Evolutionary conservation across 1,140 invertebrate genomes (phyloP).

Genomic region (Popillia japonica): DNA sequence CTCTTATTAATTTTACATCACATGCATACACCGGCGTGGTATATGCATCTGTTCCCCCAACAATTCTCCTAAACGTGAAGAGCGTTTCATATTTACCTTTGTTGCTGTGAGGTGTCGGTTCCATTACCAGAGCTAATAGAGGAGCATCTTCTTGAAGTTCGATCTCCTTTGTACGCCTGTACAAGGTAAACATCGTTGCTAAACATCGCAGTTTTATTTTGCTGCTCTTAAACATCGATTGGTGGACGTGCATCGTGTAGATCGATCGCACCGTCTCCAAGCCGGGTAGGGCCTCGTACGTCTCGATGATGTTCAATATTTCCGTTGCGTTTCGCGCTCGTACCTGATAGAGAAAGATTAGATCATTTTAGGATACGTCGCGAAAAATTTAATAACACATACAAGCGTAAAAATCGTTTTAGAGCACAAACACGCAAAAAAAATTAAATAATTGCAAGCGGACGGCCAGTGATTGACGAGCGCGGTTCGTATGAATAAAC

Average conservation of each 20-base stretch:
- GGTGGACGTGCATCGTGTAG: conserved; percentile 57
- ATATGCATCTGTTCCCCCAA: too few species aligned
- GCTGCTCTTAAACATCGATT: conserved; percentile 60
- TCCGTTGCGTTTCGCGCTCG: conserved; percentile 43
- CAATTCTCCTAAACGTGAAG: background rate
- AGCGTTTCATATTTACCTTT: conserved; percentile 46
- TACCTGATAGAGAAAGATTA: conserved; percentile 40
- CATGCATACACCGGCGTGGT: background rate
- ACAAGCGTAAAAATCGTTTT: too few species aligned
- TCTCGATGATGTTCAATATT: conserved; percentile 48
- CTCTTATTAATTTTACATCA: conserved; percentile 7
- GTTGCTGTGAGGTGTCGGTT: conserved; percentile 57
- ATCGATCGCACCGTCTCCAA: conserved; percentile 58
- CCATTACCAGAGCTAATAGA: conserved; percentile 61
- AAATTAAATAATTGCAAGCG: conserved; percentile 22
- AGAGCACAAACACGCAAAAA: too few species aligned
- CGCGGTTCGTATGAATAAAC: background rate
- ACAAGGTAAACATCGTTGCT: conserved; percentile 61
- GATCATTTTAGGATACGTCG: too few species aligned
- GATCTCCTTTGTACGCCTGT: conserved; percentile 56
- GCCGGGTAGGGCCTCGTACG: conserved; percentile 56
- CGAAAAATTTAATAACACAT: too few species aligned
- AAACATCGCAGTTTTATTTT: conserved; percentile 61
- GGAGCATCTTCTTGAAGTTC: conserved; percentile 62
- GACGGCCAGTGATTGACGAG: background rate